Percentiles rank a stretch among this genome's conserved stretches.
phyloP scores from a whole-genome alignment of 2,797 vertebrate genomes.

The Manis pentadactyla region DNA sequence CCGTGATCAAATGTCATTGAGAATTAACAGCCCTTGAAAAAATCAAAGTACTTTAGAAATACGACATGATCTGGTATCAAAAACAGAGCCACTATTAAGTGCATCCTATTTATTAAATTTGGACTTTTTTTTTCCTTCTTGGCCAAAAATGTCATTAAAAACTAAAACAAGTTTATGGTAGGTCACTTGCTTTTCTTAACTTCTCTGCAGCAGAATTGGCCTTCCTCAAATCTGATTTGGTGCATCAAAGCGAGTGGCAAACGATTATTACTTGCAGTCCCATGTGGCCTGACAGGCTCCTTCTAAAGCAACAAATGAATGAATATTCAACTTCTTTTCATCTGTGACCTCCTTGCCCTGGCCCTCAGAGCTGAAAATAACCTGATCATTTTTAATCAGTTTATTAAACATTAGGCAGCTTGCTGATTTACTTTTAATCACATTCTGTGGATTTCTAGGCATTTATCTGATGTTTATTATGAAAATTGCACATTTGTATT shows the following conservation, averaged over 20 bases:
- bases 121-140: background rate
- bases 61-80: background rate
- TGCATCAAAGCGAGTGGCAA: background rate
- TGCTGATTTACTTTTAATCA: constrained; percentile 68
- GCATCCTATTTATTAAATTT: background rate
- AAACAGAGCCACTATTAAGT: background rate
- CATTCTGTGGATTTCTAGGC: constrained; percentile 49
- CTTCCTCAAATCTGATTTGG: background rate
- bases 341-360: constrained; percentile 18
- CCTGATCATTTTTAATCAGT: constrained; percentile 47
- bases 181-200: constrained; percentile 14
- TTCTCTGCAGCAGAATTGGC: background rate
- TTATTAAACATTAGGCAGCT: constrained; percentile 63
- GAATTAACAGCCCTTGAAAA: constrained; percentile 4
- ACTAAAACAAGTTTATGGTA: background rate
- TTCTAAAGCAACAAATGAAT: constrained; percentile 21
- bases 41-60: background rate
- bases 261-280: background rate
- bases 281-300: background rate
- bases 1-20: background rate
- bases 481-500: constrained; percentile 62
- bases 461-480: constrained; percentile 38
- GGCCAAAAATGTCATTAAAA: constrained; percentile 42
- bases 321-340: constrained; percentile 57
- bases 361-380: constrained; percentile 68